Conservation (phyloP, 2,888 invertebrate genomes). For the Xestia rhomboidea region DNA sequence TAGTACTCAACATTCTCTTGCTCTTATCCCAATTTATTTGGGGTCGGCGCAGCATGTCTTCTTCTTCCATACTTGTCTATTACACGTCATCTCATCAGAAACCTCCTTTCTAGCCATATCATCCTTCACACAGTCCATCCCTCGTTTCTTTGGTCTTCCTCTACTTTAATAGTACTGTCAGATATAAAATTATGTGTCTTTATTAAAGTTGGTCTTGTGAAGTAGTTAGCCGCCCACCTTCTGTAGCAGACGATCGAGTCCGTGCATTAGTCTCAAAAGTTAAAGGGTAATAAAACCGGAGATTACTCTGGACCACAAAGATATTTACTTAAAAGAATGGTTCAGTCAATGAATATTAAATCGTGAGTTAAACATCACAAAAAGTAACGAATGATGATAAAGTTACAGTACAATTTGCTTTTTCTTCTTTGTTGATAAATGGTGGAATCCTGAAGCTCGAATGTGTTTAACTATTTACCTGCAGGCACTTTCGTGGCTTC, state of each 20-base stretch:
- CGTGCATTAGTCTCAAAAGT: slow-evolving; percentile 39
- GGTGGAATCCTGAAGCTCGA: slow-evolving; percentile 40
- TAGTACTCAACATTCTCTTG: not conserved
- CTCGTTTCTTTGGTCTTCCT: too few species aligned
- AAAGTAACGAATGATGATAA: slow-evolving; percentile 34
- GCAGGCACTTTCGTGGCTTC: slow-evolving; percentile 35
- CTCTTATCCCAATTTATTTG: too few species aligned
- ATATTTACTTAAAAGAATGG: slow-evolving; percentile 26
- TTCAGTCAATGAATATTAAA: slow-evolving; percentile 25
- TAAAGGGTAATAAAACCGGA: slow-evolving; percentile 43
- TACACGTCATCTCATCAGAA: too few species aligned
- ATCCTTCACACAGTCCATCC: too few species aligned
- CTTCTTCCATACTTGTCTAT: too few species aligned
- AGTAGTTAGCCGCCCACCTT: slow-evolving; percentile 41
- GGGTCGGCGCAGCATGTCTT: too few species aligned
- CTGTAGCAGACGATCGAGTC: slow-evolving; percentile 13
- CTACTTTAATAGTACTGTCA: not conserved
- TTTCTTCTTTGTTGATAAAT: slow-evolving; percentile 58
- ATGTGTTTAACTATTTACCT: slow-evolving; percentile 55
- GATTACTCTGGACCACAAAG: slow-evolving; percentile 30
- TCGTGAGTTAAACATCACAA: slow-evolving; percentile 13
- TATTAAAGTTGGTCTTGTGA: slow-evolving; percentile 31
- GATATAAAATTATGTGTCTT: slow-evolving; percentile 39
- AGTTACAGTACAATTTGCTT: slow-evolving; percentile 36
- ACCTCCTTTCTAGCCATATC: too few species aligned